These are phyloP conservation scores for Callocephalon fimbriatum DNA, from an alignment of 2,113 vertebrate species.

Conservation along the genomic window DNA sequence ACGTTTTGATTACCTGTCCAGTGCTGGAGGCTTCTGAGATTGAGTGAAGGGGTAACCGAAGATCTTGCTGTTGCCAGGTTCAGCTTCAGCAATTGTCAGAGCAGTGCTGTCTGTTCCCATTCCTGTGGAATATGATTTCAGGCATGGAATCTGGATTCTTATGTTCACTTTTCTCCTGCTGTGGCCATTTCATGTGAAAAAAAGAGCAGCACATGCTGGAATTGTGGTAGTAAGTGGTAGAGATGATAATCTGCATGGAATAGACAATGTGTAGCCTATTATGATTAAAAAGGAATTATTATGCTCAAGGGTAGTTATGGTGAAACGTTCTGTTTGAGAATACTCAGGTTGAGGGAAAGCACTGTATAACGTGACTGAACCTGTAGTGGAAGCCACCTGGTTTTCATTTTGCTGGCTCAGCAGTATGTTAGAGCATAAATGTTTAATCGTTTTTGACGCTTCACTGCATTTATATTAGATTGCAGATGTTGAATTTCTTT, in stretches of 20 bases:
- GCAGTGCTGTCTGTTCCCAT: neutral
- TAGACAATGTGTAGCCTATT: neutral
- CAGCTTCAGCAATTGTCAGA: neutral
- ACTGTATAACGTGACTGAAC: conserved; percentile 30
- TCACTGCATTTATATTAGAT: conserved; percentile 31
- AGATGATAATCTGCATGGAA: neutral
- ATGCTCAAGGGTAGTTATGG: neutral
- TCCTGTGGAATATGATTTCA: neutral
- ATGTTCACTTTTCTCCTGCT: fast-evolving
- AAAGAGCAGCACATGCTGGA: neutral
- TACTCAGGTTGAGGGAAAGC: neutral
- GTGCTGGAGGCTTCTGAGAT: neutral
- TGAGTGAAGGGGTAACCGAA: neutral
- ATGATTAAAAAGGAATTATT: conserved; percentile 25
- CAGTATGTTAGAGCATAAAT: conserved; percentile 10
- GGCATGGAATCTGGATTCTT: neutral
- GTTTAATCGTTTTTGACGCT: conserved; percentile 46
- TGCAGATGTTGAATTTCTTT: conserved; percentile 20
- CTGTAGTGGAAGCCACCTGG: conserved; percentile 37
- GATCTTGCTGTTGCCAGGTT: neutral
- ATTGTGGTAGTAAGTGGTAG: neutral
- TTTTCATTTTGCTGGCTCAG: conserved; percentile 54
- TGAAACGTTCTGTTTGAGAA: neutral
- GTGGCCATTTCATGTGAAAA: neutral
- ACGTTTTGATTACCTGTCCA: neutral